Conservation (phyloP, 2,888 invertebrate genomes). For the Deilephila porcellus region DNA sequence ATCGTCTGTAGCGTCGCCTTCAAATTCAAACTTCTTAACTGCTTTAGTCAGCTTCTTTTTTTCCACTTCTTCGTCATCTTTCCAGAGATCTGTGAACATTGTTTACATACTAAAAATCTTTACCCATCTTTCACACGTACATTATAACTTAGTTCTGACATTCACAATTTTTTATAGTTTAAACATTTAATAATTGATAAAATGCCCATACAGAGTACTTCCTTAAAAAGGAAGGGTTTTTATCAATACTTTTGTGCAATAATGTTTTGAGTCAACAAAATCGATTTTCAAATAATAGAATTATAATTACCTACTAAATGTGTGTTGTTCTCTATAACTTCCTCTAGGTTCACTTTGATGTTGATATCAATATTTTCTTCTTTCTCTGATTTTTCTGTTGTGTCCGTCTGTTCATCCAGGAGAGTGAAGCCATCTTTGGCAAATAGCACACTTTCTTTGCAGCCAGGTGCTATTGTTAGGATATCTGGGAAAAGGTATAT, state of each 20-base stretch:
- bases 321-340: slow-evolving; percentile 86
- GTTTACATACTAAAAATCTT: not conserved
- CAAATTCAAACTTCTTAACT: slow-evolving; percentile 47
- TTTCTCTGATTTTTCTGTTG: slow-evolving; percentile 48
- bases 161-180: too few relatives aligned
- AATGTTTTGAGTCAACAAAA: too few relatives aligned
- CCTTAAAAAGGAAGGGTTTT: too few relatives aligned
- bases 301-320: slow-evolving; percentile 79
- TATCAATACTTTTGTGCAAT: too few relatives aligned
- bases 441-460: slow-evolving; percentile 85
- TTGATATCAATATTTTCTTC: slow-evolving; percentile 60
- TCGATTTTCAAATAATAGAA: not conserved
- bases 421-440: slow-evolving; percentile 82
- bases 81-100: slow-evolving; percentile 70
- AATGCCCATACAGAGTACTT: too few relatives aligned
- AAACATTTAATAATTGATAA: too few relatives aligned
- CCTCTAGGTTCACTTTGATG: slow-evolving; percentile 84
- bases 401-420: slow-evolving; percentile 55
- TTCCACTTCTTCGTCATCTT: slow-evolving; percentile 65
- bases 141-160: too few relatives aligned
- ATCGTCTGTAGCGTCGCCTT: slow-evolving; percentile 59
- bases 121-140: not conserved
- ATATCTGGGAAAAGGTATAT: slow-evolving; percentile 70
- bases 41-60: slow-evolving; percentile 49
- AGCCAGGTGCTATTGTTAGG: slow-evolving; percentile 88